These are phyloP conservation scores for Copsychus sechellarum DNA, from an alignment of 2,113 vertebrate genomes.

Conservation along the genomic window DNA sequence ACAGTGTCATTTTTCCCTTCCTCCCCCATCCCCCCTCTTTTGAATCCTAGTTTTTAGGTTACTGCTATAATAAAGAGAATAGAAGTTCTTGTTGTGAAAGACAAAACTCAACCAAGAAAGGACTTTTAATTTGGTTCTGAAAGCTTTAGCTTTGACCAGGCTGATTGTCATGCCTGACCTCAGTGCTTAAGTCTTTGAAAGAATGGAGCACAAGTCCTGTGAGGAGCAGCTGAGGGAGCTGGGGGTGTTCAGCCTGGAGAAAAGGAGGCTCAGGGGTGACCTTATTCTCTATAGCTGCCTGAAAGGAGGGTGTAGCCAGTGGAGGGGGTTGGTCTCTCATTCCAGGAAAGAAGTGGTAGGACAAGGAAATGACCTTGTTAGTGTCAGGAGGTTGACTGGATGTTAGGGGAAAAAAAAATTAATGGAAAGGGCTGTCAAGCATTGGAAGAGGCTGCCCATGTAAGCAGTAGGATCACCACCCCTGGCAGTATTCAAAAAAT, in stretches of 20 bases:
- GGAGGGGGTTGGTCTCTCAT: background rate
- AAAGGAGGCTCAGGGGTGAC: background rate
- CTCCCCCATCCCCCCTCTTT: fast-evolving
- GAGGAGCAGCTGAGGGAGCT: background rate
- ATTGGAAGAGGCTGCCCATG: background rate
- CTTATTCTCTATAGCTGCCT: background rate
- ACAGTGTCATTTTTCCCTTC: background rate
- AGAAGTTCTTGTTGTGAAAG: background rate
- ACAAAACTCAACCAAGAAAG: background rate
- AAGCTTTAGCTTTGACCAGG: background rate
- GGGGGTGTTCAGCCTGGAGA: background rate
- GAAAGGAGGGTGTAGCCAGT: background rate
- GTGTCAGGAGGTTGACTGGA: background rate
- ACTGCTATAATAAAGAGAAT: background rate
- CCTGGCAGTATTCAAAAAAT: background rate
- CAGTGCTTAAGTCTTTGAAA: background rate
- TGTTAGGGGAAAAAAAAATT: background rate
- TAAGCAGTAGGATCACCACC: background rate
- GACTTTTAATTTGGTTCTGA: background rate
- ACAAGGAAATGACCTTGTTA: background rate
- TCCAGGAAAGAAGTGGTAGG: background rate
- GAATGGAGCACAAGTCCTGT: background rate
- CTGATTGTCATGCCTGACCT: background rate
- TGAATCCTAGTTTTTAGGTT: background rate
- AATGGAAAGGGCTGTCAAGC: background rate